These are phyloP conservation scores for Dicranocentrus wangi DNA, from an alignment of 2,888 invertebrate genomes.

Conservation along the genomic window DNA sequence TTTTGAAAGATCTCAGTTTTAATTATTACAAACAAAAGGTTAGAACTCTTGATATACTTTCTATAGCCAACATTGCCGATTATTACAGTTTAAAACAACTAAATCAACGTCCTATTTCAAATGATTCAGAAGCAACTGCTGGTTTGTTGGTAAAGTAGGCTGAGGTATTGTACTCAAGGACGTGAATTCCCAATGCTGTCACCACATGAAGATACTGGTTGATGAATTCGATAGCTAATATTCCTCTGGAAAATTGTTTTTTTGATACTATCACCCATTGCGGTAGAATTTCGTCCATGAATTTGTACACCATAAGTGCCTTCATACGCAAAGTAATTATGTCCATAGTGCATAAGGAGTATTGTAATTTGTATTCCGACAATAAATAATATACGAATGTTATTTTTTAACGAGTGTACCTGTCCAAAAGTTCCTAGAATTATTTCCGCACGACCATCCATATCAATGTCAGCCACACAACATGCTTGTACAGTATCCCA, in stretches of 20 bases:
- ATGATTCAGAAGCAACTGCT: slow-evolving; percentile 33
- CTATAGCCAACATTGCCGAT: no score
- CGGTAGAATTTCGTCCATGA: slow-evolving; percentile 73
- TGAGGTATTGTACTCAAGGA: slow-evolving; percentile 69
- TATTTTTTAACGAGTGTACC: slow-evolving; percentile 74
- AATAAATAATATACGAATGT: slow-evolving; percentile 18
- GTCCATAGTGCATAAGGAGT: neutral
- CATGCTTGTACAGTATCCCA: slow-evolving; percentile 80
- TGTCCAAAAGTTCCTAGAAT: slow-evolving; percentile 82
- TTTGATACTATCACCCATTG: slow-evolving; percentile 72
- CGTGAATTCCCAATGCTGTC: slow-evolving; percentile 70
- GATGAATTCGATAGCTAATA: slow-evolving; percentile 69
- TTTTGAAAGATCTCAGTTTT: no score
- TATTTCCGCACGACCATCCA: slow-evolving; percentile 82
- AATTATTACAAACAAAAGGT: no score
- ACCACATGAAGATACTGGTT: slow-evolving; percentile 68
- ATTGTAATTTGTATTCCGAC: no score
- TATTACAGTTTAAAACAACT: neutral
- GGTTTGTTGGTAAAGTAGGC: slow-evolving; percentile 67
- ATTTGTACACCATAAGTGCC: slow-evolving; percentile 78
- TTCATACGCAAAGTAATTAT: slow-evolving; percentile 73
- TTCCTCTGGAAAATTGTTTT: slow-evolving; percentile 69
- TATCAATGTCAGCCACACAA: slow-evolving; percentile 81
- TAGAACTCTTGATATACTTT: no score
- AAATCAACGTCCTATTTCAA: slow-evolving; percentile 36